phyloP scores from a whole-genome alignment of 2,888 invertebrate species.

The Eristalis arbustorum region DNA sequence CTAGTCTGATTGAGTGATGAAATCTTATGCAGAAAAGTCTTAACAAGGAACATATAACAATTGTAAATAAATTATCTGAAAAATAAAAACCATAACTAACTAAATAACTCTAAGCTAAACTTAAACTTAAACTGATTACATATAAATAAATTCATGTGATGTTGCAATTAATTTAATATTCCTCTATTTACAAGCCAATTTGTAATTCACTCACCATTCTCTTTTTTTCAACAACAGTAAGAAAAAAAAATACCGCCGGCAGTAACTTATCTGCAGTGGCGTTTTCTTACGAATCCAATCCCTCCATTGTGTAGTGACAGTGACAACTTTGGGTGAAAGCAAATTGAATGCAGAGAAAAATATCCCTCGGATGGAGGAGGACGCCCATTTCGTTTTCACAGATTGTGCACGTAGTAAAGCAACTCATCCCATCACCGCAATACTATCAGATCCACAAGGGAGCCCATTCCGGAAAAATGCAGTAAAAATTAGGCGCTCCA shows the following conservation, averaged over 20 bases:
- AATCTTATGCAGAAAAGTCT: too few species aligned
- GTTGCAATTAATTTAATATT: slow-evolving; percentile 61
- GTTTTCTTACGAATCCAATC: slow-evolving; percentile 32
- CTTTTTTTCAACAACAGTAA: not conserved
- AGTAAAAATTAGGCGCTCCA: slow-evolving; percentile 54
- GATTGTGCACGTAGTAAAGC: slow-evolving; percentile 54
- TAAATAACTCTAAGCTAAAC: too few species aligned
- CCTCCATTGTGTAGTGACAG: slow-evolving; percentile 46
- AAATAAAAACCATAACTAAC: too few species aligned
- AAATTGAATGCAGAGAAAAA: slow-evolving; percentile 44
- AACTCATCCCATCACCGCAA: slow-evolving; percentile 53
- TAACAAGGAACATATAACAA: too few species aligned
- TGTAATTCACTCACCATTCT: slow-evolving; percentile 33
- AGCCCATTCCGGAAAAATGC: slow-evolving; percentile 33
- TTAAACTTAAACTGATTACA: too few species aligned
- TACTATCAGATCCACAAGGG: slow-evolving; percentile 29
- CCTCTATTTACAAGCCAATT: slow-evolving; percentile 46
- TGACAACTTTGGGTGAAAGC: slow-evolving; percentile 5
- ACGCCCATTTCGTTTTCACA: slow-evolving; percentile 31
- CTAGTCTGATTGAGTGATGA: too few species aligned
- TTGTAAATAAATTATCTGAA: too few species aligned
- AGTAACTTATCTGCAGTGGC: slow-evolving; percentile 38
- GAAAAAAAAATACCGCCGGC: slow-evolving; percentile 18
- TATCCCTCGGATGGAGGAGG: slow-evolving; percentile 44
- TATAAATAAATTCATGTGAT: not conserved